Base-by-base conservation (phyloP, 2,888 invertebrate species). In the Tinea trinotella region DNA sequence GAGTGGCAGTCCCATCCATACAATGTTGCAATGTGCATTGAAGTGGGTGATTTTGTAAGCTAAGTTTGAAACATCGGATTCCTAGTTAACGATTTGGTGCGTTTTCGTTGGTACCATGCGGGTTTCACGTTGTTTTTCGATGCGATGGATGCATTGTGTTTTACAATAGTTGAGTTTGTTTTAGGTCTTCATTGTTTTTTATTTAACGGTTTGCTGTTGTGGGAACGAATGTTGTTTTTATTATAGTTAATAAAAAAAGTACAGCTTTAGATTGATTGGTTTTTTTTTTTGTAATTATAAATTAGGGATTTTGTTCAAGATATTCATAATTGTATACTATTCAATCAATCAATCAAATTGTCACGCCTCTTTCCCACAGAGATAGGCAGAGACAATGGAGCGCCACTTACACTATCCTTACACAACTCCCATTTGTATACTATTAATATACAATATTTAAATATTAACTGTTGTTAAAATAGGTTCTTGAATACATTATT, bases 41-140 rank as follows among this genome's bases (percentile, higher is more conserved):
- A 13, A 40, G 13, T 12, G 40, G 40, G 40, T 40, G 40, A 40
- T 40, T 15, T 40, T 40, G 40, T 40, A 40, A 40, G 40, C 40
- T 15, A 40, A 12, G 40, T 40, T 40, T 40, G 15, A n/a, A 40
- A 40, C 40, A 40, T 12, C 15, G 40, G 17, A 40, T 7, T 40
- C 17, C 13, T 30, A 30, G 30, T 30, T 40, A 17, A 15, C 40
- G 40, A 40, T 40, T 13, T 40, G 40, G 40, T 17, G 40, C 40
- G 30, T 4, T 30, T 30, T 30, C 7, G 30, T 30, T 30, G n/a
- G 3, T 30, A 30, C 30, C 30, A 30, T 7, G 30, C 30, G 30
- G 30, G 30, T 30, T 2, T 2, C 7, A 12, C 2, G 40, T 15
- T 40, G 40, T 17, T 13, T 40, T 2, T 40, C 40, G 13, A 40